A percentile compares a stretch with the other conserved stretches of the same genome.
Evolutionary conservation across 2,797 vertebrate species (phyloP).

Genomic region (Triplophysa bombifrons): DNA sequence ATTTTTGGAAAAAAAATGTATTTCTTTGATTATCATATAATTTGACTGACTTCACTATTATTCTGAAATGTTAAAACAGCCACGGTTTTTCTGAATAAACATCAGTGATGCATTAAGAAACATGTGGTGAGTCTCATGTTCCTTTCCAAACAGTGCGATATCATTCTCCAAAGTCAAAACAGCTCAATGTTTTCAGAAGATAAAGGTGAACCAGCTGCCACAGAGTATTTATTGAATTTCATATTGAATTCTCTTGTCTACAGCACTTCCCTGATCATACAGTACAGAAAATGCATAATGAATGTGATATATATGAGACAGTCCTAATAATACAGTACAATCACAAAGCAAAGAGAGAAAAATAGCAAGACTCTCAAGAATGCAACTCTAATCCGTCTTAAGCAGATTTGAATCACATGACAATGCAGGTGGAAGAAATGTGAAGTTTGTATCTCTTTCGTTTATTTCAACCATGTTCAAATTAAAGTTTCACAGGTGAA

Average conservation of each 20-base stretch:
- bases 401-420: neutral
- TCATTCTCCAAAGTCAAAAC: no score
- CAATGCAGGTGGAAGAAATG: neutral
- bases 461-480: slow-evolving; percentile 29
- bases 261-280: neutral
- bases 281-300: neutral
- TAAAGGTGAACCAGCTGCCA: neutral
- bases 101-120: no score
- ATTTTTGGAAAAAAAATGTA: no score
- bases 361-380: slow-evolving; percentile 20
- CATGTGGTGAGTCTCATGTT: neutral
- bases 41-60: no score
- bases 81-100: no score
- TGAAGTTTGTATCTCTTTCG: neutral
- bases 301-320: neutral
- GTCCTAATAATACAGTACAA: neutral
- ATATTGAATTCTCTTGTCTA: neutral
- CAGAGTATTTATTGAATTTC: neutral
- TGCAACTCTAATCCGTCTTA: slow-evolving; percentile 28
- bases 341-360: slow-evolving; percentile 5
- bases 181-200: neutral
- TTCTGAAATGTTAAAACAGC: no score
- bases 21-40: no score
- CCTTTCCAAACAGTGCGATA: neutral
- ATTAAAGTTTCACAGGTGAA: neutral